These are phyloP conservation scores for Boulengeromyrus knoepffleri DNA, from an alignment of 2,113 vertebrate genomes.

Conservation along the genomic window DNA sequence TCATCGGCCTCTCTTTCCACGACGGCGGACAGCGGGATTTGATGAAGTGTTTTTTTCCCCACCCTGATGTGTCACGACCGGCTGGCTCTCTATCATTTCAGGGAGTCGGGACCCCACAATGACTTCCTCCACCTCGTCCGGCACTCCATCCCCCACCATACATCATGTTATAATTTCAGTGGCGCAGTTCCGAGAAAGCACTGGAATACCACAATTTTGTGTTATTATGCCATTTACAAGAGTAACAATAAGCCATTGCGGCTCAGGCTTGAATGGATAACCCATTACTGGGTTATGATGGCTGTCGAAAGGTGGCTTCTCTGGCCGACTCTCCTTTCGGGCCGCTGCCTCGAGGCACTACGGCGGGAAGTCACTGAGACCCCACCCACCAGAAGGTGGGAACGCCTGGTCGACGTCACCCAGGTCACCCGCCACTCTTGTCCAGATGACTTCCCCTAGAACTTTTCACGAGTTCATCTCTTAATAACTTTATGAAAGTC, in stretches of 20 bases:
- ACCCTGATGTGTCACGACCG: neutral
- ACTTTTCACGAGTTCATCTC: neutral
- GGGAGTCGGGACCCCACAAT: neutral
- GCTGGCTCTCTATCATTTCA: neutral
- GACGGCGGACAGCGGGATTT: neutral
- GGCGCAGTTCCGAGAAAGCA: neutral
- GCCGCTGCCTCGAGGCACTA: neutral
- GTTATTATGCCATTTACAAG: constrained; percentile 9
- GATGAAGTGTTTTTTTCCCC: constrained; percentile 11
- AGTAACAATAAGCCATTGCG: constrained; percentile 1
- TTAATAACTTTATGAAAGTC: neutral
- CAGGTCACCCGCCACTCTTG: neutral
- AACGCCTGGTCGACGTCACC: neutral
- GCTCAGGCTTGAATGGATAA: neutral
- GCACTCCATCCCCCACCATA: neutral
- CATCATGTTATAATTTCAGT: neutral
- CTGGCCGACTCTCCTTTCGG: neutral
- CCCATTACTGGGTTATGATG: neutral
- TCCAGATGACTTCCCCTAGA: neutral
- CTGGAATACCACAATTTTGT: constrained; percentile 5
- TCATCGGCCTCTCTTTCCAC: neutral
- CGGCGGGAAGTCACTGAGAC: neutral
- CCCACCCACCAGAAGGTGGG: neutral
- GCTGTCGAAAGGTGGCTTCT: neutral
- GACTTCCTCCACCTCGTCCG: neutral